Conservation (phyloP, 2,888 invertebrate species). For the Diadegma fenestrale region DNA sequence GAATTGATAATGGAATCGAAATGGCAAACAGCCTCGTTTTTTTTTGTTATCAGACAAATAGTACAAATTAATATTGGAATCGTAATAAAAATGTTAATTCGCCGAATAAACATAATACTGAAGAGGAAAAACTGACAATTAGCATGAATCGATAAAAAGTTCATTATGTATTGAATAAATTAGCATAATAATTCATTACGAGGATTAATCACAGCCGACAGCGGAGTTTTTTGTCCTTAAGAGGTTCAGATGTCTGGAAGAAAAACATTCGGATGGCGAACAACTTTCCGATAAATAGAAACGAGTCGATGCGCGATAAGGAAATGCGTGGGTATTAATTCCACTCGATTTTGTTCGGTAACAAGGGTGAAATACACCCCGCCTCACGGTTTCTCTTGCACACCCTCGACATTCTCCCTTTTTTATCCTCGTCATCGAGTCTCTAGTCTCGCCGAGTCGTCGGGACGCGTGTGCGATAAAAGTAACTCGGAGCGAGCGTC, state of each 20-base stretch:
- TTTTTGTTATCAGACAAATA: not conserved
- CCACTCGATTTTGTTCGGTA: constrained; percentile 53
- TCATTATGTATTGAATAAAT: not conserved
- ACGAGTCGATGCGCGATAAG: not conserved
- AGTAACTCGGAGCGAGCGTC: constrained; percentile 41
- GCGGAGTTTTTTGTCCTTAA: not conserved
- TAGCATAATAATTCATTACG: not conserved
- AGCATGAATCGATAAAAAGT: not conserved
- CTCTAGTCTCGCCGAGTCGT: constrained; percentile 24
- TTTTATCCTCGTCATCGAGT: constrained; percentile 24
- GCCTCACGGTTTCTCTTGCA: constrained; percentile 11
- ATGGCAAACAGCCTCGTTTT: not conserved
- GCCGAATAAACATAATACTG: not conserved
- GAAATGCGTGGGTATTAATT: constrained; percentile 50
- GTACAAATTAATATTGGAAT: not conserved
- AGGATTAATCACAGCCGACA: not conserved
- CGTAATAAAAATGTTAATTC: not conserved
- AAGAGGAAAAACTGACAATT: not conserved
- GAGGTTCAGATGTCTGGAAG: not conserved
- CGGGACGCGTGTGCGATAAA: constrained; percentile 58
- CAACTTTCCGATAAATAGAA: not conserved
- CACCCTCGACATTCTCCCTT: constrained; percentile 19
- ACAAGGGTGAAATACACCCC: constrained; percentile 27
- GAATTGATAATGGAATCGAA: not conserved
- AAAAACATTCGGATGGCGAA: not conserved